These are phyloP conservation scores for Peromyscus nudipes DNA, from an alignment of 2,797 vertebrate genomes.

Conservation along the genomic window DNA sequence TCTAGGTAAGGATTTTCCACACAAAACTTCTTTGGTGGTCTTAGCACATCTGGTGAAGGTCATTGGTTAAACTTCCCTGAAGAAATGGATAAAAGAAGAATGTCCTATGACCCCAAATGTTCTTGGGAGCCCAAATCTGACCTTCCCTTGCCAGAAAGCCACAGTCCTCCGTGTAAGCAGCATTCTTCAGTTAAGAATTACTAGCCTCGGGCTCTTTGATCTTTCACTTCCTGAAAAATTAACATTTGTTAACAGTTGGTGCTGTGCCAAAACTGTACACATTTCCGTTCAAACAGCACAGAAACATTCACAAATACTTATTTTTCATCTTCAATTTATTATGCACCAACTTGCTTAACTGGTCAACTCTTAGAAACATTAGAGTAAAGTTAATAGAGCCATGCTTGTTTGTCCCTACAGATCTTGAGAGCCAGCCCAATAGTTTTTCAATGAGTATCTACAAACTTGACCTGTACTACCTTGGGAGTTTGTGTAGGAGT, in stretches of 20 bases:
- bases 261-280: background rate
- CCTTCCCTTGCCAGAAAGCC: constrained; percentile 68
- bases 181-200: constrained; percentile 66
- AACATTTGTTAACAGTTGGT: constrained; percentile 40
- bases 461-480: background rate
- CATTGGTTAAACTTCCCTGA: constrained; percentile 19
- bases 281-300: constrained; percentile 60
- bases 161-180: constrained; percentile 47
- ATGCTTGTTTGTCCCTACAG: background rate
- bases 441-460: constrained; percentile 6
- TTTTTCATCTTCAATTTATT: constrained; percentile 17
- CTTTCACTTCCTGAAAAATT: constrained; percentile 61
- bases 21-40: constrained; percentile 41
- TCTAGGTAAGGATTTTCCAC: constrained; percentile 37
- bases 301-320: constrained; percentile 52
- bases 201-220: constrained; percentile 66
- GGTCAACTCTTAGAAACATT: background rate
- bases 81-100: constrained; percentile 14
- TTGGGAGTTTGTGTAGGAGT: constrained; percentile 35
- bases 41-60: constrained; percentile 7
- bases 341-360: constrained; percentile 33
- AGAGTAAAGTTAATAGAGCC: constrained; percentile 18
- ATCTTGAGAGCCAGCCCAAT: constrained; percentile 60
- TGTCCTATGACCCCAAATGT: background rate
- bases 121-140: constrained; percentile 63